Base-by-base conservation (phyloP, 2,888 invertebrate species). In the Alsophila aescularia region DNA sequence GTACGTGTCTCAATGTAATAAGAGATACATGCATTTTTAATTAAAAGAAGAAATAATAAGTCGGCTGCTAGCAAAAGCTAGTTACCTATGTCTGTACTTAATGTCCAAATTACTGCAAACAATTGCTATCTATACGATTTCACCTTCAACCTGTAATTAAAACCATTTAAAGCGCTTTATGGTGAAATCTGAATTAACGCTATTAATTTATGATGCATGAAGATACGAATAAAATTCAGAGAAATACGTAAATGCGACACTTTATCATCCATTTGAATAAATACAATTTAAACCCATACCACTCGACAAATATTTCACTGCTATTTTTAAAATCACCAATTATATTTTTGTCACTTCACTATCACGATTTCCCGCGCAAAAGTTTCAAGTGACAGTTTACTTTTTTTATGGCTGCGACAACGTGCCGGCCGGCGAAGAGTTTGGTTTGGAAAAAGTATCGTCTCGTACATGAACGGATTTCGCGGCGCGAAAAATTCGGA, bases 401-500 rank as follows among this genome's bases (percentile, higher is more conserved):
- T 64, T 69, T 72, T 24, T 66, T 66, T 63, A 49, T 35, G 12
- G 14, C 9, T 21, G 10, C 27, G 8, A 18, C 43, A 5, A 2
- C 18, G 24, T 8, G 2, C 24, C 60, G 51, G 64, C 39, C 44
- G 35, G 36, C 59, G 50, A 54, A 61, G 57, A 59, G 64, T 61
- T 50, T 70, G 57, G 48, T 58, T 58, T 50, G 53, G 55, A 60
- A 62, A 61, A 59, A 54, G 55, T 53, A 12, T 32, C 37, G 52
- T 37, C 45, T 48, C 58, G 57, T 21, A 71, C 72, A 65, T 69
- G n/a, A 72, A 71, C 64, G 61, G 66, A 79, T 71, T 81, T 81
- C 78, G 81, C 83, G 81, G 72, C 83, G 86, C 82, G 85, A 83
- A 84, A 79, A 70, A 72, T 80, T 75, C 74, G 64, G 75, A 77